phyloP scores from a whole-genome alignment of 2,797 vertebrate species.

The Vultur gryphus region DNA sequence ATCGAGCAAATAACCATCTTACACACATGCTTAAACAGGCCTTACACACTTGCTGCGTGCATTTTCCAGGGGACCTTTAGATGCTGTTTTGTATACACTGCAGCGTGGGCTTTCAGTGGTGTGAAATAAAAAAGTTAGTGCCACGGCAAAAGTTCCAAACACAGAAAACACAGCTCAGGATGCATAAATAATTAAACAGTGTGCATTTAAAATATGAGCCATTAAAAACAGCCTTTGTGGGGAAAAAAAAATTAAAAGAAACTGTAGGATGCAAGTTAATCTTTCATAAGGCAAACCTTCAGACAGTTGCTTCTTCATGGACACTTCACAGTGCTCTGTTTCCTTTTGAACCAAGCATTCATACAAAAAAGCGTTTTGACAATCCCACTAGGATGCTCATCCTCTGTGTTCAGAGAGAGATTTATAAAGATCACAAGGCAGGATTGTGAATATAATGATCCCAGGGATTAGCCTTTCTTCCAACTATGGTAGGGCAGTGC shows the following conservation, averaged over 20 bases:
- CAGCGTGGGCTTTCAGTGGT: background rate
- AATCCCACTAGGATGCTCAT: slow-evolving; percentile 45
- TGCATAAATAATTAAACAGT: slow-evolving; percentile 26
- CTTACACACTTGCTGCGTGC: background rate
- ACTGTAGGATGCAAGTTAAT: slow-evolving; percentile 14
- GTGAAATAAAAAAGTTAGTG: slow-evolving; percentile 9
- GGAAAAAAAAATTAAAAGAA: background rate
- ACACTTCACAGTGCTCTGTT: slow-evolving; percentile 7
- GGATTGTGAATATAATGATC: slow-evolving; percentile 48
- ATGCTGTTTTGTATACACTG: background rate
- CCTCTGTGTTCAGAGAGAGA: slow-evolving; percentile 41
- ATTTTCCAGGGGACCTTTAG: background rate
- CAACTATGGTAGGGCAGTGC: background rate
- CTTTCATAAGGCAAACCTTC: slow-evolving; percentile 36
- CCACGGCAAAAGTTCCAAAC: background rate
- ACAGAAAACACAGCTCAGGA: background rate
- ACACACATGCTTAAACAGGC: background rate
- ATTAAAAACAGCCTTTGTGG: background rate
- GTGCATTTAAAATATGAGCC: slow-evolving; percentile 16
- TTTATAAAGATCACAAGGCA: slow-evolving; percentile 54
- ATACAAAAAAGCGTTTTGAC: background rate
- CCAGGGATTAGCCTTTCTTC: slow-evolving; percentile 43
- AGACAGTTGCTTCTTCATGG: background rate
- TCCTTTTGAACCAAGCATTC: slow-evolving; percentile 33
- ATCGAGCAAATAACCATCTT: background rate